Evolutionary conservation across 2,797 vertebrate species (phyloP).

Genomic region (Sebastes iracundus): DNA sequence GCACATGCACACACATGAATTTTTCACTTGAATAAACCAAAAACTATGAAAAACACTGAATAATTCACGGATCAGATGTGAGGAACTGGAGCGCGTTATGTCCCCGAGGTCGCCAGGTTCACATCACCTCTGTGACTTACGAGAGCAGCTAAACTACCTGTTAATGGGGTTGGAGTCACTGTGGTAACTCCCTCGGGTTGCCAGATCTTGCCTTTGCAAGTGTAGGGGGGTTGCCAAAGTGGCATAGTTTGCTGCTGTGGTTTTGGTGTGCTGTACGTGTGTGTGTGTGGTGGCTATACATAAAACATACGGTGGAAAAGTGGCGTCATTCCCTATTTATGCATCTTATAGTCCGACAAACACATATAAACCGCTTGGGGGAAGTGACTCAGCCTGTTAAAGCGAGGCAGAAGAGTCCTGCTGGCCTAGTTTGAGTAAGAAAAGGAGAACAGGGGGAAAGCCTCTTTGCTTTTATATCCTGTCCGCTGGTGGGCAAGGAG

Average conservation of each 20-base stretch:
- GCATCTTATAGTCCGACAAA: not conserved
- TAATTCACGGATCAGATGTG: conserved; percentile 74
- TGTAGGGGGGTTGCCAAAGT: not conserved
- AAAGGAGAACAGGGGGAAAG: conserved; percentile 31
- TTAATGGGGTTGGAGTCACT: conserved; percentile 38
- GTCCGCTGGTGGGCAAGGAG: conserved; percentile 7
- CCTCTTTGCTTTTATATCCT: conserved; percentile 43
- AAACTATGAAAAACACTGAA: conserved; percentile 57
- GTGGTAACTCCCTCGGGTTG: conserved; percentile 7
- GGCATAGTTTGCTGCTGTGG: not conserved
- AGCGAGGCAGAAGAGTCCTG: conserved; percentile 42
- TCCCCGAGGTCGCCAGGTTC: conserved; percentile 45
- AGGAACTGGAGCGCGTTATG: conserved; percentile 69
- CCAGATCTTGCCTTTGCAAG: conserved; percentile 18
- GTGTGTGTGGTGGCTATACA: conserved; percentile 14
- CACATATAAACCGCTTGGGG: conserved; percentile 9
- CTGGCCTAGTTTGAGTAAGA: conserved; percentile 52
- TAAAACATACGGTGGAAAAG: conserved; percentile 37
- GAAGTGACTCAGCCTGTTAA: conserved; percentile 44
- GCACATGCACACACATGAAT: not conserved
- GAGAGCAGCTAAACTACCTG: conserved; percentile 42
- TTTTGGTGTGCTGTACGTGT: not conserved
- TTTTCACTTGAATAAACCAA: conserved; percentile 41
- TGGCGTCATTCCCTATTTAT: conserved; percentile 33
- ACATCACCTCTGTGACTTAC: conserved; percentile 38